Percentiles rank a stretch among this genome's conserved stretches.
These are phyloP conservation scores for Columba janthina DNA, from an alignment of 2,113 vertebrate genomes.

Conservation along the genomic window DNA sequence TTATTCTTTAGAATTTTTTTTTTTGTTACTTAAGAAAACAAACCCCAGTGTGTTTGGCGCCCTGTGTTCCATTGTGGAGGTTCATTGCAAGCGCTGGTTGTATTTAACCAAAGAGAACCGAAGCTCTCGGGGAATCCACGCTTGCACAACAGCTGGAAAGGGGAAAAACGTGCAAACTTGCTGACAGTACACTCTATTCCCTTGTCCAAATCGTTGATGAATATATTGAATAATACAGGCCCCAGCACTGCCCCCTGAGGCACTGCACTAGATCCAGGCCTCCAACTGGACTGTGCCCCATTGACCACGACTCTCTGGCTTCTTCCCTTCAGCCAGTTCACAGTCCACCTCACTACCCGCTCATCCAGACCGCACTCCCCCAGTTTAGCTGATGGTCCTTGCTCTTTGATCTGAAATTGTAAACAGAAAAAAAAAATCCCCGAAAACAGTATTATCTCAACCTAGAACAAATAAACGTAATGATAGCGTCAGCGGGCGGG, in stretches of 20 bases:
- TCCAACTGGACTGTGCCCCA: too few species aligned
- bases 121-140: neutral
- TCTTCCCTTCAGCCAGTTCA: too few species aligned
- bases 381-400: slow-evolving; percentile 46
- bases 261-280: too few species aligned
- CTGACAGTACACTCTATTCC: too few species aligned
- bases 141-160: neutral
- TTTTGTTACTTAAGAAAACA: neutral
- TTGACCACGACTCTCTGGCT: too few species aligned
- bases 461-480: slow-evolving; percentile 74
- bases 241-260: too few species aligned
- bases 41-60: neutral
- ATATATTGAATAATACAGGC: too few species aligned
- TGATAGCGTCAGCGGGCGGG: slow-evolving; percentile 81
- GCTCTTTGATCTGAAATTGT: slow-evolving; percentile 81
- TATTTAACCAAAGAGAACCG: neutral
- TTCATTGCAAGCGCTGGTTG: neutral
- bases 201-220: too few species aligned
- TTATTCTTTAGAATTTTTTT: neutral
- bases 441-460: slow-evolving; percentile 74
- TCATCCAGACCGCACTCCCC: too few species aligned
- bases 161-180: neutral
- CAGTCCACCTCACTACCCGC: too few species aligned
- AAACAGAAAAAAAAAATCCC: slow-evolving; percentile 69
- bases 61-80: neutral